phyloP scores from a whole-genome alignment of 2,797 vertebrate species.

The Parotocinclus haroldoi region DNA sequence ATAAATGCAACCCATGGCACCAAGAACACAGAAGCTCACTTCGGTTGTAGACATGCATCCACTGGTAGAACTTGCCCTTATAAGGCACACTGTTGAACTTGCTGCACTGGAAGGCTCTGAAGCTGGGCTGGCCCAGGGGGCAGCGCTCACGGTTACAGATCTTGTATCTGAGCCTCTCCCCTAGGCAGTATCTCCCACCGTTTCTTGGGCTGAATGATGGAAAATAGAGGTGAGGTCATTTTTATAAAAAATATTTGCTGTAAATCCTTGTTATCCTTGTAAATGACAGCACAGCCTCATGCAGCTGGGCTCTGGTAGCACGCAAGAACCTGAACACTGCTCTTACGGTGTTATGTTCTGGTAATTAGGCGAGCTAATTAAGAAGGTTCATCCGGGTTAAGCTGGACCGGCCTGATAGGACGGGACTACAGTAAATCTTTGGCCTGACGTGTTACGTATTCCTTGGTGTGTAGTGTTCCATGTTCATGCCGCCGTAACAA shows the following conservation, averaged over 20 bases:
- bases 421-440: no score
- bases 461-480: no score
- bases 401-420: no score
- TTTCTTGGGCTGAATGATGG: constrained; percentile 75
- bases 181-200: constrained; percentile 86
- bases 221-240: constrained; percentile 4
- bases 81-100: constrained; percentile 83
- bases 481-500: no score
- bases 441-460: no score
- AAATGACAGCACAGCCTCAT: no score
- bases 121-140: constrained; percentile 66
- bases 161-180: constrained; percentile 80
- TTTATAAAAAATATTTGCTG: not conserved
- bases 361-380: no score
- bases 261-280: not conserved
- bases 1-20: no score
- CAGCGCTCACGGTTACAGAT: constrained; percentile 78
- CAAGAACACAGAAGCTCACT: constrained; percentile 65
- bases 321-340: not conserved
- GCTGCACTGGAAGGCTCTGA: constrained; percentile 87
- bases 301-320: not conserved
- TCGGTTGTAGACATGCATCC: constrained; percentile 81
- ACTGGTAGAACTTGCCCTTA: constrained; percentile 85
- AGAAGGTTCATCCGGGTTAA: no score
- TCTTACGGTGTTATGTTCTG: no score